Percentiles rank a stretch among this genome's conserved stretches.
Conservation (phyloP, 2,113 vertebrate species). For the Condylura cristata region DNA sequence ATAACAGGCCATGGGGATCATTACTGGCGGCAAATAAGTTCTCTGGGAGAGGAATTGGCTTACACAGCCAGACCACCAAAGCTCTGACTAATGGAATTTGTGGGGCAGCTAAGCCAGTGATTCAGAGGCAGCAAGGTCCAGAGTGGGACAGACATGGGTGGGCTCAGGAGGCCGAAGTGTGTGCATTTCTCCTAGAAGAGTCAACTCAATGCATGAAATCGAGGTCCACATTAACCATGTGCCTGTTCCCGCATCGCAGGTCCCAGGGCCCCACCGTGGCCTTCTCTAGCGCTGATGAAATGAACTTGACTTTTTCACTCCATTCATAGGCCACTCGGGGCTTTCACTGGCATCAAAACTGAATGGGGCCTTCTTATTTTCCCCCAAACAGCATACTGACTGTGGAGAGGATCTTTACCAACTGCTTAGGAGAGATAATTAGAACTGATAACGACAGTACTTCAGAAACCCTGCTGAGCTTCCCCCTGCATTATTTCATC, state of each 20-base stretch:
- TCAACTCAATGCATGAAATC: neutral
- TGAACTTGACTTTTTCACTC: neutral
- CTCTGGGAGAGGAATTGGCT: neutral
- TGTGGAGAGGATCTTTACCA: neutral
- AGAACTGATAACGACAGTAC: neutral
- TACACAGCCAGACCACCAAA: neutral
- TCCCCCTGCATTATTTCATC: fast-evolving
- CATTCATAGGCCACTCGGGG: neutral
- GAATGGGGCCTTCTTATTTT: neutral
- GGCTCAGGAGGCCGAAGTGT: neutral
- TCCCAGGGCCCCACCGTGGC: fast-evolving
- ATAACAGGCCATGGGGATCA: fast-evolving
- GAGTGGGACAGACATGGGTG: neutral
- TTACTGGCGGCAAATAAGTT: neutral
- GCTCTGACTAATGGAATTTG: neutral
- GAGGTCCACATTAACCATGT: neutral
- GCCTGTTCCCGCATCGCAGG: neutral
- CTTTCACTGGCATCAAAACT: neutral
- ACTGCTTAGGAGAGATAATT: neutral
- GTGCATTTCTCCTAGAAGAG: neutral
- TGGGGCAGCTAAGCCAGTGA: neutral
- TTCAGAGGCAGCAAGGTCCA: fast-evolving
- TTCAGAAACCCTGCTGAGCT: neutral
- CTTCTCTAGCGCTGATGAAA: neutral
- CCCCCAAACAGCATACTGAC: neutral